Conservation (phyloP, 2,797 vertebrate genomes). For the Onychomys torridus region DNA sequence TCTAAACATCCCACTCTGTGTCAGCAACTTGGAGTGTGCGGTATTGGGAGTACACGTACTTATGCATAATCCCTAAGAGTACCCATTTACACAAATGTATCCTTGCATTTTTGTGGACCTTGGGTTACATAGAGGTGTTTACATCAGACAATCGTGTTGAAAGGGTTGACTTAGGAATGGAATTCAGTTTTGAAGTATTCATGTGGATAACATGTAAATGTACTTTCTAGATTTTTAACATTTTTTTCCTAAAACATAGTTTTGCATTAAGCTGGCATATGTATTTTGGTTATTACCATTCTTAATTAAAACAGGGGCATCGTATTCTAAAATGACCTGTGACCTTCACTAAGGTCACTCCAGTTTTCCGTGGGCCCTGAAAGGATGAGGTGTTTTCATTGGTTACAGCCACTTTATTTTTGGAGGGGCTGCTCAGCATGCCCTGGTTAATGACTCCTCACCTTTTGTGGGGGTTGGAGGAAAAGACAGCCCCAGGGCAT, state of each 20-base stretch:
- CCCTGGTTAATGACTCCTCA: slow-evolving; percentile 50
- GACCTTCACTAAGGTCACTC: slow-evolving; percentile 5
- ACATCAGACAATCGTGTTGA: background rate
- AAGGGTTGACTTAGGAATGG: background rate
- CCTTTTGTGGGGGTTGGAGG: slow-evolving; percentile 25
- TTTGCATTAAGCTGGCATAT: background rate
- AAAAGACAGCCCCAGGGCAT: slow-evolving; percentile 61
- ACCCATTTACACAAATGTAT: background rate
- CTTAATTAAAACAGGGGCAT: slow-evolving; percentile 6
- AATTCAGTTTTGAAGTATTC: slow-evolving; percentile 15
- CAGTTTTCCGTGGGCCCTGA: background rate
- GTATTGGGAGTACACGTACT: background rate
- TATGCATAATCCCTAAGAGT: background rate
- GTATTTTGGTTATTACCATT: background rate
- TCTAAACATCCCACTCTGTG: fast-evolving
- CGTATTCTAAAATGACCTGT: background rate
- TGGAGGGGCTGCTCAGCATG: background rate
- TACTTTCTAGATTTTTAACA: background rate
- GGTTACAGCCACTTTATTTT: slow-evolving; percentile 16
- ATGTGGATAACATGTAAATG: background rate
- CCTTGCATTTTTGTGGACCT: background rate
- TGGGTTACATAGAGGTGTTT: background rate
- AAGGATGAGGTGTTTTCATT: slow-evolving; percentile 16
- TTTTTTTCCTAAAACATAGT: background rate
- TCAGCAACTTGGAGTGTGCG: background rate